Base-by-base conservation (phyloP, 2,888 invertebrate species). In the Agriopis leucophaearia region DNA sequence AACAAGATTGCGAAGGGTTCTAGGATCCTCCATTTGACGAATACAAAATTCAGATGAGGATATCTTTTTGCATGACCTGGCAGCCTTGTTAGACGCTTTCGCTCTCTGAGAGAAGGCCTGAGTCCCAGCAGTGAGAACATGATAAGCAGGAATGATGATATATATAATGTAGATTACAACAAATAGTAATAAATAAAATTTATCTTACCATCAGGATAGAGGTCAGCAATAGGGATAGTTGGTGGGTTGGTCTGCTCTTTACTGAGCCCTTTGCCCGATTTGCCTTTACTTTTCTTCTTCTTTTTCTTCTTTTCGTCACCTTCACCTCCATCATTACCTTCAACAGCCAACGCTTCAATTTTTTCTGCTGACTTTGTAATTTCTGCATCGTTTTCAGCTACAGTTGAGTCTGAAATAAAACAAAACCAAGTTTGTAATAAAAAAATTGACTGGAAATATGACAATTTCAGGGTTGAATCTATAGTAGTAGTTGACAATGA, bases 161-260 rank as follows among this genome's bases (percentile, higher is more conserved):
- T n/a, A n/a, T n/a, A n/a, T n/a, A n/a, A 27, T 27, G 4, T 27
- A 27, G 27, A 27, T 27, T 27, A 27, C 12, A 45, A 45, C 1
- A 42, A 42, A n/a, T 8, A n/a, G n/a, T 15, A 7, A 16, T 48
- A n/a, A 44, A n/a, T n/a, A n/a, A 13, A 44, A 44, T 0, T 27
- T 44, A 44, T 77, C 83, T 92, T 92, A 88, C 96, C 97, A 90
- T 98, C 96, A 3, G 98, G 96, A 86, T 96, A 99, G 18, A 99
- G 94, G 62, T 98, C 97, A 3, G 96, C 94, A 73, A 99, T 97
- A 0, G 99, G 96, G 78, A 98, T 95, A n/a, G 97, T 95, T 10
- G 99, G 99, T 15, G 98, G 97, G 86, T 96, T 95, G 0, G 97
- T 97, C 88, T 98, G 97, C 74, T 92, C 93, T 71, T 94, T 94